Evolutionary conservation across 1,140 invertebrate genomes (phyloP).

Genomic region (Diachasma alloeum): DNA sequence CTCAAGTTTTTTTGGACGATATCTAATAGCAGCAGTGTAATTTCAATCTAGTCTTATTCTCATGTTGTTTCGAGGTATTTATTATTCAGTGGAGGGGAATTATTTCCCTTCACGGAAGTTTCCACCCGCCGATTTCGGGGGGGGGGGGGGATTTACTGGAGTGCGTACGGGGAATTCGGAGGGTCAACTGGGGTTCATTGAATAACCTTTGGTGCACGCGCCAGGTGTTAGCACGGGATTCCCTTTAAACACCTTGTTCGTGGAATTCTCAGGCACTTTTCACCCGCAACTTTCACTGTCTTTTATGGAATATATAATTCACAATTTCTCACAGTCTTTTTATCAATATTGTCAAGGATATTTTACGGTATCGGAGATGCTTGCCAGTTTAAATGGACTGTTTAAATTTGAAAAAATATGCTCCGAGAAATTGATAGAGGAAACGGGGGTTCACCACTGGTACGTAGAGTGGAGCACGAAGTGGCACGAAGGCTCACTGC

Average conservation of each 20-base stretch:
- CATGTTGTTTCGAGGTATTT: too few relatives aligned
- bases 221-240: not conserved
- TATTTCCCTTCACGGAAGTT: not conserved
- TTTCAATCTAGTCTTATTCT: too few relatives aligned
- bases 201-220: not conserved
- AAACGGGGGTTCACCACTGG: not conserved
- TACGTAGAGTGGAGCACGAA: conserved; percentile 14
- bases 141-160: not conserved
- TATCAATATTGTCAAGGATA: too few relatives aligned
- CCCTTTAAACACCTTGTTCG: not conserved
- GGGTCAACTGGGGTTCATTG: not conserved
- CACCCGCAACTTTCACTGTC: not conserved
- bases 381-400: too few relatives aligned
- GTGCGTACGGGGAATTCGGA: not conserved
- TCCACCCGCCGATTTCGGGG: not conserved
- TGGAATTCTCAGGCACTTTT: not conserved
- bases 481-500: conserved; percentile 36
- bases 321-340: too few relatives aligned
- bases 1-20: too few relatives aligned
- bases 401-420: not conserved
- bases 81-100: not conserved
- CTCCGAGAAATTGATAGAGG: not conserved
- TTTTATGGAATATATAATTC: not conserved
- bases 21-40: too few relatives aligned
- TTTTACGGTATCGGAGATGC: too few relatives aligned